A percentile compares a stretch with the other conserved stretches of the same genome.
Evolutionary conservation across 2,797 vertebrate species (phyloP).

Genomic region (Centropyge bicolor): DNA sequence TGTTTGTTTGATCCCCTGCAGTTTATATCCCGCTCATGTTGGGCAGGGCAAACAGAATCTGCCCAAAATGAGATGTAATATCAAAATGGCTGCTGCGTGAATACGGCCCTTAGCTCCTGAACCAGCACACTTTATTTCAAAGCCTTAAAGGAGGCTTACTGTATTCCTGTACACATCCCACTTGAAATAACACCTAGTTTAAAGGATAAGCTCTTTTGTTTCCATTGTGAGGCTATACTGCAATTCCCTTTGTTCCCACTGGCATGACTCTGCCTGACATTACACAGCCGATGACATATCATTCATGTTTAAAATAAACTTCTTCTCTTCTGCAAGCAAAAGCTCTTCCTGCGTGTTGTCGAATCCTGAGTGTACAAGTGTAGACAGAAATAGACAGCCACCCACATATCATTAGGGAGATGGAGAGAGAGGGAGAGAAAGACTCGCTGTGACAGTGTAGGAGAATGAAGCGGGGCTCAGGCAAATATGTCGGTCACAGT

Average conservation of each 20-base stretch:
- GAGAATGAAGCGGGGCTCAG: constrained; percentile 67
- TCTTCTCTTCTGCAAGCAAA: constrained; percentile 68
- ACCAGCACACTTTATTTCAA: constrained; percentile 54
- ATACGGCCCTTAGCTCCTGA: constrained; percentile 37
- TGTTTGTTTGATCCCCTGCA: constrained; percentile 25
- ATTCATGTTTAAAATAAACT: constrained; percentile 75
- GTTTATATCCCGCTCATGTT: constrained; percentile 9
- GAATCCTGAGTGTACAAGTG: constrained; percentile 77
- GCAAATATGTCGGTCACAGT: constrained; percentile 71
- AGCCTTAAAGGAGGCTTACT: constrained; percentile 46
- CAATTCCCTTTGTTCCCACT: constrained; percentile 61
- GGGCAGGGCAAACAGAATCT: constrained; percentile 12
- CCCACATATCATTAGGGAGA: constrained; percentile 88
- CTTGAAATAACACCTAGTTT: constrained; percentile 36
- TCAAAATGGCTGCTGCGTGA: constrained; percentile 46
- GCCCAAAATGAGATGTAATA: constrained; percentile 28
- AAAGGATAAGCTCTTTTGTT: constrained; percentile 42
- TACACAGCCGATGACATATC: constrained; percentile 68
- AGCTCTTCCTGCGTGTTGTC: constrained; percentile 67
- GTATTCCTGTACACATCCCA: constrained; percentile 20
- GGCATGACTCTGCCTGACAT: constrained; percentile 73
- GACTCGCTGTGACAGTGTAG: constrained; percentile 71
- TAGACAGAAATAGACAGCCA: constrained; percentile 87
- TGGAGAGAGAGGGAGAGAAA: constrained; percentile 73
- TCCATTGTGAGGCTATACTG: constrained; percentile 46